Evolutionary conservation across 2,113 vertebrate genomes (phyloP).

Genomic region (Ptilorrhoa leucosticta): DNA sequence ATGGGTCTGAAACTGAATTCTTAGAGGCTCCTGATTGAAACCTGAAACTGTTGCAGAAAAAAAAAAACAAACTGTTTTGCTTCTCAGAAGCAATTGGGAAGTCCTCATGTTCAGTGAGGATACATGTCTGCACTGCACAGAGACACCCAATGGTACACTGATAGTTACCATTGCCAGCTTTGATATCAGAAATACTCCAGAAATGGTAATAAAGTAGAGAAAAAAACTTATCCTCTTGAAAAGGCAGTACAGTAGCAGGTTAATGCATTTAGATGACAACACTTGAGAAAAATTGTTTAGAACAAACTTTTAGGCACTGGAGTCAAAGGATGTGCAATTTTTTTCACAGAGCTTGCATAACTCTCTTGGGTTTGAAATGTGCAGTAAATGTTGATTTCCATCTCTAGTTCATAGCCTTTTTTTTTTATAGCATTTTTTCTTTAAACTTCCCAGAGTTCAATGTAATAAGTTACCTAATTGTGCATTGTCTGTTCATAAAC

Average conservation of each 20-base stretch:
- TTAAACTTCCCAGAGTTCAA: background rate
- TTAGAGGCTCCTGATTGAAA: background rate
- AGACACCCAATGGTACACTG: background rate
- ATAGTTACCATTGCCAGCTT: background rate
- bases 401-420: background rate
- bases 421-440: background rate
- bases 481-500: background rate
- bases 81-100: background rate
- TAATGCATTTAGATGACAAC: background rate
- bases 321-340: background rate
- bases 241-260: background rate
- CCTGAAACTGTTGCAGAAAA: background rate
- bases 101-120: background rate
- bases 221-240: background rate
- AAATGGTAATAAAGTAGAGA: background rate
- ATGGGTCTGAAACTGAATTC: background rate
- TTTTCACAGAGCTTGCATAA: background rate
- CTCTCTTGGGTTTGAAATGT: background rate
- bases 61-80: background rate
- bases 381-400: background rate
- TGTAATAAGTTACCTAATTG: background rate
- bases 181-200: background rate
- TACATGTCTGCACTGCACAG: background rate
- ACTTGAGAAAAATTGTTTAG: background rate
- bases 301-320: background rate